Evolutionary conservation across 2,797 vertebrate genomes (phyloP).

Genomic region (Clarias platycephalus): DNA sequence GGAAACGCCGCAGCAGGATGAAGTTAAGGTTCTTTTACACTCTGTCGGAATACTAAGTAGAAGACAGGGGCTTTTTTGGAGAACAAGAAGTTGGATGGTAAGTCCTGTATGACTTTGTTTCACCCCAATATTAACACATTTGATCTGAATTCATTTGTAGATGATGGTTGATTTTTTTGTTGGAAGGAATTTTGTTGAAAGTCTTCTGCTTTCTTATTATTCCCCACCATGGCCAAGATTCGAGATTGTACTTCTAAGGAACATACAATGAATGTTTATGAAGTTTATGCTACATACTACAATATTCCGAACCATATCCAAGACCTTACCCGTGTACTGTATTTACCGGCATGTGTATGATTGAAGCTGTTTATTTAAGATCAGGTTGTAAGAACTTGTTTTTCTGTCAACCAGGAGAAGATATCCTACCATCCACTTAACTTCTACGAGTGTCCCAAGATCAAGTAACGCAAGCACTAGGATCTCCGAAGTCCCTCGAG

Average conservation of each 20-base stretch:
- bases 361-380: neutral
- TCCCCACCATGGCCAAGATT: neutral
- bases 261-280: neutral
- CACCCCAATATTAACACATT: neutral
- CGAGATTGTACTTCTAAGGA: neutral
- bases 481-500: neutral
- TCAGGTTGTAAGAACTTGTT: neutral
- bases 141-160: neutral
- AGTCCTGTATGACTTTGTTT: neutral
- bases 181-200: neutral
- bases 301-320: neutral
- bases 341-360: neutral
- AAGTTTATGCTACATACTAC: neutral
- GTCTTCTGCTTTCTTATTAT: neutral
- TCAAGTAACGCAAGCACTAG: slow-evolving; percentile 11
- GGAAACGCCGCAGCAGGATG: slow-evolving; percentile 3
- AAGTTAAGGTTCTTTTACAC: neutral
- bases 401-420: neutral
- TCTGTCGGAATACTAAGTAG: slow-evolving; percentile 10
- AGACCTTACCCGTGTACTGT: neutral
- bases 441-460: neutral
- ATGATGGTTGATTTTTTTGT: neutral
- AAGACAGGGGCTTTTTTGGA: neutral
- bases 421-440: neutral
- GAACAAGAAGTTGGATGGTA: neutral